These are phyloP conservation scores for Lithobates pipiens DNA, from an alignment of 2,797 vertebrate species.

Conservation along the genomic window DNA sequence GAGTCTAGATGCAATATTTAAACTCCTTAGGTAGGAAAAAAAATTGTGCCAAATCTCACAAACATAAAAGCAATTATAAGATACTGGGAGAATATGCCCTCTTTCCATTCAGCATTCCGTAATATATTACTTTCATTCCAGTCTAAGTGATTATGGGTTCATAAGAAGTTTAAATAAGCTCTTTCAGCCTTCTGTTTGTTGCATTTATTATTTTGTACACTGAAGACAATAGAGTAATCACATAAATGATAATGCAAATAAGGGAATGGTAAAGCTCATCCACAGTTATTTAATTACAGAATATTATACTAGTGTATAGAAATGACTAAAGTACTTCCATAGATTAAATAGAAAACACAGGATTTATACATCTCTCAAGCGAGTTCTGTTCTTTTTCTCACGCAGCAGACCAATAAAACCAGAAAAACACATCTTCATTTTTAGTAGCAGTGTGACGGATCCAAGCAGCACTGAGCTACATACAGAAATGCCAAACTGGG, in stretches of 20 bases:
- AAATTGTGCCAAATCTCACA: background rate
- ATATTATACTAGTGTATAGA: background rate
- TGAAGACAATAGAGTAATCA: conserved; percentile 34
- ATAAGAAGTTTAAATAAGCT: conserved; percentile 39
- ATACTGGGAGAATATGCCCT: background rate
- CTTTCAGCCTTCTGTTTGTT: conserved; percentile 2
- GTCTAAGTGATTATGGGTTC: conserved; percentile 33
- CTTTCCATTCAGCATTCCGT: conserved; percentile 29
- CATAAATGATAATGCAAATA: conserved; percentile 25
- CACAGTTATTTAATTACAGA: conserved; percentile 32
- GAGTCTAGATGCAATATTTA: no score
- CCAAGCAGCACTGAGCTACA: background rate
- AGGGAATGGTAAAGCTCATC: conserved; percentile 1
- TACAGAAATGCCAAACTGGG: background rate
- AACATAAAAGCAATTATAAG: conserved; percentile 19
- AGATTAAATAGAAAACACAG: conserved; percentile 3
- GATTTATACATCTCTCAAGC: background rate
- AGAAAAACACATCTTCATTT: background rate
- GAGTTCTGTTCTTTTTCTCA: background rate
- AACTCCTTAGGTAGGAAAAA: no score
- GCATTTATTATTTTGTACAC: background rate
- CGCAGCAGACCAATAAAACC: background rate
- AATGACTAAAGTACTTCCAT: background rate
- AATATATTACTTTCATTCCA: conserved; percentile 27
- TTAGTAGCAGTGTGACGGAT: background rate